These are phyloP conservation scores for Lynx canadensis DNA, from an alignment of 2,113 vertebrate genomes.

Conservation along the genomic window DNA sequence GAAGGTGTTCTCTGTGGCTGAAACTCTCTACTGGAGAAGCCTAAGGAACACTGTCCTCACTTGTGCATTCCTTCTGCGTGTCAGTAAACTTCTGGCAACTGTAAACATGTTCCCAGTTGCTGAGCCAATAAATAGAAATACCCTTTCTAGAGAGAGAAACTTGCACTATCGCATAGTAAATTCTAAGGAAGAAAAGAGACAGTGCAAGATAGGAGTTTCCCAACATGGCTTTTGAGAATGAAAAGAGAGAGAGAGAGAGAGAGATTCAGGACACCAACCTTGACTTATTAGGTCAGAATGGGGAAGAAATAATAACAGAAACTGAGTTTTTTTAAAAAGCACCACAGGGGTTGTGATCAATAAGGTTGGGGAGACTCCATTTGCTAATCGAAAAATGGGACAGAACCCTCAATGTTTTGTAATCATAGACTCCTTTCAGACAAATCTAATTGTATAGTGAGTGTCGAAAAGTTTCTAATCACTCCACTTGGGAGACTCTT, in stretches of 20 bases:
- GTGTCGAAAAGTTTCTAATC: conserved; percentile 16
- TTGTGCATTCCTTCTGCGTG: background rate
- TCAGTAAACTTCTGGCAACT: background rate
- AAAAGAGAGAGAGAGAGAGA: too few species aligned
- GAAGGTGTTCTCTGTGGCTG: background rate
- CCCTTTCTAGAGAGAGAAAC: background rate
- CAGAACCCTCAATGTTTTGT: background rate
- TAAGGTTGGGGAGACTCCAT: background rate
- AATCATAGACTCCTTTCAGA: background rate
- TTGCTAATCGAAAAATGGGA: background rate
- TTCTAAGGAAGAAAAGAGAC: conserved; percentile 50
- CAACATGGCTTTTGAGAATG: background rate
- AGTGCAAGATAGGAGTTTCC: background rate
- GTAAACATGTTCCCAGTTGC: background rate
- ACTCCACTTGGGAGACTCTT: background rate
- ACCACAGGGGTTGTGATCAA: background rate
- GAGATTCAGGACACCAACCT: background rate
- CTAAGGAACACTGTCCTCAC: background rate
- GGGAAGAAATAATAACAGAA: background rate
- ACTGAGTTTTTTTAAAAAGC: background rate
- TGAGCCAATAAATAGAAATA: background rate
- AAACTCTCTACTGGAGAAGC: background rate
- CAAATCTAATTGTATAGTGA: background rate
- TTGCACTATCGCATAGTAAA: background rate
- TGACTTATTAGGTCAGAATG: background rate